Evolutionary conservation across 2,888 invertebrate genomes (phyloP).

Genomic region (Omphaloscelis lunosa): DNA sequence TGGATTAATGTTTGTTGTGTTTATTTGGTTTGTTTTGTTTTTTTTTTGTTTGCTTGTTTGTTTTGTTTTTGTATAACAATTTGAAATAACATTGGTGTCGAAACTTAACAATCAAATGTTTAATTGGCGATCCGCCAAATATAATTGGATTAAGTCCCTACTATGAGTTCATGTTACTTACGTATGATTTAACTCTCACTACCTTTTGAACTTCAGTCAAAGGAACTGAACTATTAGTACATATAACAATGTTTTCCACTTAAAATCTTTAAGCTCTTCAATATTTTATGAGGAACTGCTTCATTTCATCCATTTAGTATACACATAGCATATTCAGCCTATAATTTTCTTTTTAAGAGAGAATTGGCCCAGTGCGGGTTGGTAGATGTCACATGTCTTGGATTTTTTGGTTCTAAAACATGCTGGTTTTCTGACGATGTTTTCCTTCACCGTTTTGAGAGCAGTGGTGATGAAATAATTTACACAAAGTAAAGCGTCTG

Average conservation of each 20-base stretch:
- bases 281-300: not conserved
- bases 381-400: too few species aligned
- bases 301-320: too few species aligned
- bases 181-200: slow-evolving; percentile 5
- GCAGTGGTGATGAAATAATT: too few species aligned
- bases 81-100: slow-evolving; percentile 8
- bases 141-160: slow-evolving; percentile 37
- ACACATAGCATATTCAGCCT: too few species aligned
- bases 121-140: slow-evolving; percentile 34
- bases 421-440: too few species aligned
- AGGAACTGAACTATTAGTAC: not conserved
- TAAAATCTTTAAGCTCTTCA: not conserved
- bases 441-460: too few species aligned
- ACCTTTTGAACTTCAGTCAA: not conserved
- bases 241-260: not conserved
- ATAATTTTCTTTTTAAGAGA: too few species aligned
- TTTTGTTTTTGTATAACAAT: slow-evolving; percentile 9
- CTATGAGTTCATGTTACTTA: not conserved
- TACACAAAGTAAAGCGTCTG: too few species aligned
- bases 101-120: slow-evolving; percentile 41
- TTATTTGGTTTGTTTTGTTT: too few species aligned
- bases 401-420: too few species aligned
- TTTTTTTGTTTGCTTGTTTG: too few species aligned
- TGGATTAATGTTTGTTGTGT: slow-evolving; percentile 33
- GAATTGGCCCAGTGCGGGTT: too few species aligned